Base-by-base conservation (phyloP, 2,797 vertebrate species). In the Oreonectes daqikongensis region DNA sequence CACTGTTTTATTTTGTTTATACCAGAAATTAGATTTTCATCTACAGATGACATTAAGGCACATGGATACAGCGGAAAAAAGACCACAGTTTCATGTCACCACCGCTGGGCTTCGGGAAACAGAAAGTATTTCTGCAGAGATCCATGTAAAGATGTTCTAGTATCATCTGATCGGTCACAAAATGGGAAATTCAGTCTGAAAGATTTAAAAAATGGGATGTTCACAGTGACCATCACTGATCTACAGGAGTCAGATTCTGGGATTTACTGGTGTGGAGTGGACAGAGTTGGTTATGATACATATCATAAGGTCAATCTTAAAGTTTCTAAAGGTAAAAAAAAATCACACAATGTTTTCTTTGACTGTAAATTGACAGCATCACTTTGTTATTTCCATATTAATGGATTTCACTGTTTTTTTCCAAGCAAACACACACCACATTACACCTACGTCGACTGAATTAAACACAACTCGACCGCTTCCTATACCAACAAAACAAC, bases 41-140 rank as follows among this genome's bases (percentile, higher is more conserved):
- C 6, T 3, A 3, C 60, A 40, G 48, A 1, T 20, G 32, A 3
- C 4, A 10, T 42, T 44, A 3, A 7, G n/a, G n/a, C 8, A 5
- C 15, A 28, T 14, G 46, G 60, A 73, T 52, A 64, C 22, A 40
- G 1, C 9, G 76, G 72, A 79, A 28, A 50, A 55, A 0, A 42
- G 14, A 9, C 68, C 28, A 72, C 1, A 9, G 18, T 83, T 22
- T 2, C 2, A 9, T 83, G 76, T 72, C 55, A 55, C 48, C 76
- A 75, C 8, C 0, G 0, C 1, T 22, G 48, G 12, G 68, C 64
- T 50, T 17, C 4, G 15, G 22, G 0, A 44, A 79, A 80, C 17
- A 50, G 0, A 0, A 81, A 79, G 68, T 76, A 83, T 68, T 81
- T 81, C 64, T 83, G 82, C 40, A 64, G 18, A 28, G 28, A 80